Evolutionary conservation across 2,113 vertebrate species (phyloP).

Genomic region (Rallus limicola): DNA sequence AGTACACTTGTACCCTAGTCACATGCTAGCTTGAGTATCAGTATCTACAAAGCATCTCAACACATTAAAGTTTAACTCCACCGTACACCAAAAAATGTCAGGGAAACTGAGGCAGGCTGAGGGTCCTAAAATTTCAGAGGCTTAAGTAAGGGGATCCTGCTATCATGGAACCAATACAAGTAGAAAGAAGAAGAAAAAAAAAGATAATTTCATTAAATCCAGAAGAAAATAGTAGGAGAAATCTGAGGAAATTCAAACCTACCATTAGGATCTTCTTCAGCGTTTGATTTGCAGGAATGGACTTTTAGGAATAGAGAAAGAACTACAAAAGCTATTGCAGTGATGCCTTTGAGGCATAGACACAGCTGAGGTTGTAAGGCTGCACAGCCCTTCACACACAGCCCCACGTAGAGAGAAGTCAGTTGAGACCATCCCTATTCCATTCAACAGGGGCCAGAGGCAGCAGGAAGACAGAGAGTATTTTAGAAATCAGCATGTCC

Average conservation of each 20-base stretch:
- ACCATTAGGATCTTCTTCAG: neutral
- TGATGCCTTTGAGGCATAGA: no score
- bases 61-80: neutral
- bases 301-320: neutral
- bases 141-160: neutral
- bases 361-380: fast-evolving
- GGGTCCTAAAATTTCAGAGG: neutral
- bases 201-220: neutral
- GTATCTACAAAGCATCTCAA: neutral
- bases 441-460: neutral
- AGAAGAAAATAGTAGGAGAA: neutral
- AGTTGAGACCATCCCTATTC: neutral
- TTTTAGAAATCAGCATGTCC: neutral
- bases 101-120: neutral
- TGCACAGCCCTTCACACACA: neutral
- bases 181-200: no score
- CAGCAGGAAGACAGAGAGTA: neutral
- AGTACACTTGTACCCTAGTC: neutral
- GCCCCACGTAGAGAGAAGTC: fast-evolving
- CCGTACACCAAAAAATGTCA: neutral
- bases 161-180: neutral
- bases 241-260: neutral
- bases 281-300: neutral
- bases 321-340: neutral
- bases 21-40: neutral